Base-by-base conservation (phyloP, 2,797 vertebrate species). In the Spinus pinus region DNA sequence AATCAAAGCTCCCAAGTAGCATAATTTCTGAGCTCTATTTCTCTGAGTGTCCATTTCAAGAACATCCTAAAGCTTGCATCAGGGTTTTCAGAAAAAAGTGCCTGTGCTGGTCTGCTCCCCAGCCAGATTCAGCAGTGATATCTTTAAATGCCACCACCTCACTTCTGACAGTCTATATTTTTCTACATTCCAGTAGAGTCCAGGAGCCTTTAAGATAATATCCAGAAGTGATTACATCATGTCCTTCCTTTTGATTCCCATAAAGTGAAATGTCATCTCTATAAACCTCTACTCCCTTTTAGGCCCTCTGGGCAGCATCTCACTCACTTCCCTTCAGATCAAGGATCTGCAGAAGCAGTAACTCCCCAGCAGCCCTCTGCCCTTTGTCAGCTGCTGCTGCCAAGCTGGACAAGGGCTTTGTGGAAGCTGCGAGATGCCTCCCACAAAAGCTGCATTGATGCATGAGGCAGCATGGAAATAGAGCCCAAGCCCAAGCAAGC, bases 181-280 rank as follows among this genome's bases (percentile, higher is more conserved):
- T 92, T 51, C 69, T 42, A 12, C 41, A 53, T 78, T 58, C 57
- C 49, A 13, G 6, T 72, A 16, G 33, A 79, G 47, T 39, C 47
- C 51, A 62, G 54, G 5, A 87, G 53, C 42, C 75, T 78, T 82
- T 74, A 94, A 78, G 72, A 91, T 75, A 81, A 78, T 16, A 7
- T 39, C 46, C 80, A 86, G 73, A 75, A 86, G 30, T 75, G 47
- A 83, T 81, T 95, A 61, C 28, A 65, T 87, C 71, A 62, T 81
- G n/a, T 35, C 31, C 41, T 74, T 94, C 35, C 31, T 90, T 71
- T 72, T 51, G 54, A 25, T 77, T 74, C 53, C 57, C 82, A 79
- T 93, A 93, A 96, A 92, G 44, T 75, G 42, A 96, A 95, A 97
- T 91, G 87, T 66, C 94, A 90, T 56, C 31, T 83, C 85, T 71